These are phyloP conservation scores for Heliconius hewitsoni DNA, from an alignment of 1,140 invertebrate genomes.

Conservation along the genomic window DNA sequence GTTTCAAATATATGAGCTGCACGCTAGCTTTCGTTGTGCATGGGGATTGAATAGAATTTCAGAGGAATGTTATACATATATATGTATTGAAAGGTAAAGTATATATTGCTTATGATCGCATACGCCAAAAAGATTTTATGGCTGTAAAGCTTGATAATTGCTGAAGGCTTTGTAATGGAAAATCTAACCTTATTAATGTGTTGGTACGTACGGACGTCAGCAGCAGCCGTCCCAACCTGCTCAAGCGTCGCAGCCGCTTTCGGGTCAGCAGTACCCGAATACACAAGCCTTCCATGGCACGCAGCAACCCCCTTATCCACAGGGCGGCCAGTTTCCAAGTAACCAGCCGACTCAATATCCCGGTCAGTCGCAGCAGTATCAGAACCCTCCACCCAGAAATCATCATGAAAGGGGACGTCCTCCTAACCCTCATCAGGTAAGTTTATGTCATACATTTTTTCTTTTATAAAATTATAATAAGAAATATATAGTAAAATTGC, in stretches of 20 bases:
- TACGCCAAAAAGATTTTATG: conserved; percentile 61
- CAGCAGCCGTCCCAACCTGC: conserved; percentile 81
- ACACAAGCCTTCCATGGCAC: conserved; percentile 80
- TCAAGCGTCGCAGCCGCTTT: conserved; percentile 82
- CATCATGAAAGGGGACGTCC: conserved; percentile 75
- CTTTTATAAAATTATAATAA: background rate
- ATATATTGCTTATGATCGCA: conserved; percentile 74
- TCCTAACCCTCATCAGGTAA: conserved; percentile 75
- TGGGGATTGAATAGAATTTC: conserved; percentile 75
- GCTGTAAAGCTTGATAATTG: conserved; percentile 74
- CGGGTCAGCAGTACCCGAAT: conserved; percentile 78
- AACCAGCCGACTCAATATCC: conserved; percentile 74
- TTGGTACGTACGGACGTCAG: conserved; percentile 81
- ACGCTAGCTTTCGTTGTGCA: conserved; percentile 81
- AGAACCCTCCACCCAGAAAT: conserved; percentile 70
- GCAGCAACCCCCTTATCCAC: conserved; percentile 77
- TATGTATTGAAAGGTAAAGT: conserved; percentile 64
- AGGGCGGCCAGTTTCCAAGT: conserved; percentile 74
- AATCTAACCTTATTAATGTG: conserved; percentile 82
- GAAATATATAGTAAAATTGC: background rate
- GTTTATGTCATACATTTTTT: background rate
- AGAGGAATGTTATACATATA: conserved; percentile 69
- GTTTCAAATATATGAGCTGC: conserved; percentile 72
- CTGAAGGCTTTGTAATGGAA: conserved; percentile 77
- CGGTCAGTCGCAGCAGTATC: conserved; percentile 71